Percentiles rank a stretch among this genome's conserved stretches.
These are phyloP conservation scores for Hybognathus amarus DNA, from an alignment of 2,797 vertebrate genomes.

Conservation along the genomic window DNA sequence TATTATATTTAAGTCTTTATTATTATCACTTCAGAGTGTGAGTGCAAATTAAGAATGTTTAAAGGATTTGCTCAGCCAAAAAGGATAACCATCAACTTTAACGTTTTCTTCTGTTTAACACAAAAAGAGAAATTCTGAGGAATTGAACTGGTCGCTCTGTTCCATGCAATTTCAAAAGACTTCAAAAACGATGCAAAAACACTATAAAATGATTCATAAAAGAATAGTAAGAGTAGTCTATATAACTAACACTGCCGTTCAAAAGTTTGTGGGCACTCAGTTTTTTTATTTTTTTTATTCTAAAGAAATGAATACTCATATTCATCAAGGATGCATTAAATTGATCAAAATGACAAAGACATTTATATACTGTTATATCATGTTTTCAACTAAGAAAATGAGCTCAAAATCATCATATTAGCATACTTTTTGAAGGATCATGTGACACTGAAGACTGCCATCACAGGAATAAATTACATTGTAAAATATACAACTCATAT, in stretches of 20 bases:
- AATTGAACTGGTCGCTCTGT: slow-evolving; percentile 20
- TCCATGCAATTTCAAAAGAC: not conserved
- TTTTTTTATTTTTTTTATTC: too few species aligned
- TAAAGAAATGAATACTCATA: not conserved
- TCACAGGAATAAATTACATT: not conserved
- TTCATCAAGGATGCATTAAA: not conserved
- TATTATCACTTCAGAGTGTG: not conserved
- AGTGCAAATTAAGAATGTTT: not conserved
- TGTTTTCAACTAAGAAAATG: not conserved
- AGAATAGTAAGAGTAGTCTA: not conserved
- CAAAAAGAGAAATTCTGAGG: slow-evolving; percentile 7
- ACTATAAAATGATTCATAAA: not conserved
- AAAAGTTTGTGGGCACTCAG: not conserved
- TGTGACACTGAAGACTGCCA: not conserved
- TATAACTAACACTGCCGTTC: not conserved
- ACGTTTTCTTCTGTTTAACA: slow-evolving; percentile 19
- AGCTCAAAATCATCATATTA: not conserved
- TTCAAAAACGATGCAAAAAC: not conserved
- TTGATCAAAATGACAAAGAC: not conserved
- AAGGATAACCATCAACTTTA: not conserved
- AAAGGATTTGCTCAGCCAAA: not conserved
- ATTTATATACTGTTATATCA: too few species aligned
- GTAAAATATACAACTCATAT: not conserved
- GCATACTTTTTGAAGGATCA: not conserved
- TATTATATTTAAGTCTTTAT: not conserved